Evolutionary conservation across 2,113 vertebrate genomes (phyloP), one percentile per base, ranked within the genome.

Genomic region (Apodemus speciosus): DNA sequence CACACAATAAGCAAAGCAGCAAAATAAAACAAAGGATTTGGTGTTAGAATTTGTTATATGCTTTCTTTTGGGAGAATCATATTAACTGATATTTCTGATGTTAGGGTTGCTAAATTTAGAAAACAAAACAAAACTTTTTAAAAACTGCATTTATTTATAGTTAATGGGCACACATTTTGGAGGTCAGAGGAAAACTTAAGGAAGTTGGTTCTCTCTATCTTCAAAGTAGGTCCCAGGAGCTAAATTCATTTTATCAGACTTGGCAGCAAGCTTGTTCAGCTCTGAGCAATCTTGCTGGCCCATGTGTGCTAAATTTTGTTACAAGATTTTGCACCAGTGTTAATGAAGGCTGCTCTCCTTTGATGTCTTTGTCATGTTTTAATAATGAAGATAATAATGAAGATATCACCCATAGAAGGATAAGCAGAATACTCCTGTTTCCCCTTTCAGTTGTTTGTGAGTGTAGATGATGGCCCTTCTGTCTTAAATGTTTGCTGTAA

Each of bases 311-410:
- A 62, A 71, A 71, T 58, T 40, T 60, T 88, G 18, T 90, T 51
- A 64, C 27, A 64, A 88, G 51, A 71, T 56, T 86, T 93, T 88
- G 11, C 35, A 38, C 51, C 27, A 40, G 25, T 86, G 27, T 88
- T 91, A 53, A 38, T 84, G 35, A 93, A 75, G 16, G 14, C 76
- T 91, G 62, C 18, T 91, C 40, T 10, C 51, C 32, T 91, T 51
- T 69, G 66, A 51, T 81, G n/a, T 71, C 9, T 84, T 84, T 80
- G 49, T 75, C 88, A 83, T 53, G 53, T 66, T 91, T 88, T 75
- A 49, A 23, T 58, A 56, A 25, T 56, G 32, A 76, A 69, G 38
- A 2, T 49, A 60, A 30, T 88, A n/a, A n/a, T n/a, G n/a, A n/a
- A n/a, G n/a, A n/a, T n/a, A n/a, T n/a, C n/a, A 10, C 35, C 69